Evolutionary conservation across 2,113 vertebrate species (phyloP), one percentile per base, ranked within the genome.

Genomic region (Petrocephalus zakoni): DNA sequence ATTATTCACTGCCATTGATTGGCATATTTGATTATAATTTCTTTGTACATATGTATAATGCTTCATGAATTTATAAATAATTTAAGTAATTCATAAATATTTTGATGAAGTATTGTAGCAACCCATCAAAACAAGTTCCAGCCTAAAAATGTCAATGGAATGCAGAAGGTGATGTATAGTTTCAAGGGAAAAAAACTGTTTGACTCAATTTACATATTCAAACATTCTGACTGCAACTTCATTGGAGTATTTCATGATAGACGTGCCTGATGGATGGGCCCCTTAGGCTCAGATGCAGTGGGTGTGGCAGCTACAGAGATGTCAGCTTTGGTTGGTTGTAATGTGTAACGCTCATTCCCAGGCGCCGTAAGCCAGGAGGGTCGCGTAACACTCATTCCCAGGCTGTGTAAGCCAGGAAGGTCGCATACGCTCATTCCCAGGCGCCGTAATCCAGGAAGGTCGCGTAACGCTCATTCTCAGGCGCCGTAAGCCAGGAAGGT

Each of bases 1-100:
- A 89, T 89, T 58, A 82, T 87, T 87, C 68, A 81, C 68, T 1
- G 22, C 22, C 51, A 81, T 78, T 51, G 22, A 51, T 86, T 89
- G 58, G 49, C 58, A 85, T 37, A 81, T 25, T 75, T 86, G 61
- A 87, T 89, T 89, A 22, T 75, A 55, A 86, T 87, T 86, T 86
- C 82, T 52, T 25, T 49, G 25, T n/a, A 34, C 25, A 64, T 84
- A 56, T 89, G 47, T 51, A 52, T 25, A 87, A 75, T 75, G 64
- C 51, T 87, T 34, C 34, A 34, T 64, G 61, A 87, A 11, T 34
- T 75, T 25, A 78, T 89, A 86, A 86, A 89, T 86, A 89, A 72
- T 86, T 34, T 22, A 75, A 22, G 68, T 8, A 25, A n/a, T 29
- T 81, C 21, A 68, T 68, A 68, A 42, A 78, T 78, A 42, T 78